Percentiles rank a stretch among this genome's conserved stretches.
phyloP scores from a whole-genome alignment of 2,113 vertebrate species.

The Rhineura floridana region DNA sequence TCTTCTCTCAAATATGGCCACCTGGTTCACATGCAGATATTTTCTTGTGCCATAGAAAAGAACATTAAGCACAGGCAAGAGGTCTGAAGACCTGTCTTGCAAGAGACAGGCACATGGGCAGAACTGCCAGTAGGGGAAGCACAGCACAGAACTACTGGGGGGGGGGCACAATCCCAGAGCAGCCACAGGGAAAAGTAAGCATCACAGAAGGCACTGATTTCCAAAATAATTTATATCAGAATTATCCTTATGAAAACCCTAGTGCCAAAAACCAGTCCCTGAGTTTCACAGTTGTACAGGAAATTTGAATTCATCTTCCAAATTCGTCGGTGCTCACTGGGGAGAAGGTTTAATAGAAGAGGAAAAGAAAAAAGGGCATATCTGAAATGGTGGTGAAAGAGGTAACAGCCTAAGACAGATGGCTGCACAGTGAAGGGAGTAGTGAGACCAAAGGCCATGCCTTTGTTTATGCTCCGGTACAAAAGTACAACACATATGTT shows the following conservation, averaged over 20 bases:
- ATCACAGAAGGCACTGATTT: neutral
- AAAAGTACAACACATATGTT: neutral
- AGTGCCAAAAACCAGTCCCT: neutral
- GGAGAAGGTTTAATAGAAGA: neutral
- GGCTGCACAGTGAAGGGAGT: neutral
- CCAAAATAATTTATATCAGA: neutral
- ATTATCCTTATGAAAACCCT: neutral
- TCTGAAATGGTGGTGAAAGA: neutral
- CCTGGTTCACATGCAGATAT: neutral
- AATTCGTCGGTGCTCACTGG: neutral
- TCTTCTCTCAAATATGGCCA: conserved; percentile 7
- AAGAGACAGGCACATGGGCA: neutral
- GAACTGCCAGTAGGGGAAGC: neutral
- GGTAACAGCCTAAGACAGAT: neutral
- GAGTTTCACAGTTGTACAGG: neutral
- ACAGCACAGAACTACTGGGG: neutral
- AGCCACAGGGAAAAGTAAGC: neutral
- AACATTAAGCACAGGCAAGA: neutral
- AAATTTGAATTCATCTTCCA: neutral
- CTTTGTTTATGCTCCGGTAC: neutral
- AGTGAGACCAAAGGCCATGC: neutral
- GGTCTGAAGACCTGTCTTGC: neutral
- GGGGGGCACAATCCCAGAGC: neutral
- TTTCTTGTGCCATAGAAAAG: neutral
- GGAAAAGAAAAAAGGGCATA: neutral